Base-by-base conservation (phyloP, 1,140 invertebrate genomes). In the Heliconius hewitsoni region DNA sequence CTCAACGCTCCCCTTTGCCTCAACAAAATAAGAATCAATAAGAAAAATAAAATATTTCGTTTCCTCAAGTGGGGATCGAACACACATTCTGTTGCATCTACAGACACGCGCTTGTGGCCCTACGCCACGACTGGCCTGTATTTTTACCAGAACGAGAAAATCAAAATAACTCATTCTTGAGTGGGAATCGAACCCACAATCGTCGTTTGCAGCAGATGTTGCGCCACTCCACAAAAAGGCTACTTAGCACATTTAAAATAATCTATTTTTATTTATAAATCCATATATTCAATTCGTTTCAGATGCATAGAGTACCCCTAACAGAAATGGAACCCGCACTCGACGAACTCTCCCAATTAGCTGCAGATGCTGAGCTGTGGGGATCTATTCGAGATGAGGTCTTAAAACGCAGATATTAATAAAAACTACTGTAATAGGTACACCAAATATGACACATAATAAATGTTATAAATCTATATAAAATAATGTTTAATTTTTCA, bases 401-500 rank as follows among this genome's bases (percentile, higher is more conserved):
- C 27, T 66, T 66, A 30, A 66, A 23, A 66, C 60, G 60, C 27
- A 66, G 27, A 66, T 30, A 66, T 66, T 27, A 30, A 13, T 66
- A 4, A 66, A 66, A 66, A 18, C 55, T 60, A 23, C n/a, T 60
- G n/a, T 60, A 60, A 60, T 60, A 37, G 34, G 5, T 37, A 23
- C n/a, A 11, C 19, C n/a, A 23, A 9, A 19, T 8, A 23, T 23
- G 55, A 27, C 19, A 60, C 55, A 60, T 60, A 60, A 11, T 60
- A 60, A 60, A 60, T 23, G 55, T 60, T 60, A 60, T 60, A 60
- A 60, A 60, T 60, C 8, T 11, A 30, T 66, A 30, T 23, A 66
- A 90, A 50, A 57, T 52, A 16, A 6, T 52, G 81, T 73, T 71
- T 93, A 30, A 79, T 75, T 93, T 6, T 37, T 37, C 34, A 91